Evolutionary conservation across 2,888 invertebrate genomes (phyloP), one percentile per base, ranked within the genome.

Genomic region (Polia nebulosa): DNA sequence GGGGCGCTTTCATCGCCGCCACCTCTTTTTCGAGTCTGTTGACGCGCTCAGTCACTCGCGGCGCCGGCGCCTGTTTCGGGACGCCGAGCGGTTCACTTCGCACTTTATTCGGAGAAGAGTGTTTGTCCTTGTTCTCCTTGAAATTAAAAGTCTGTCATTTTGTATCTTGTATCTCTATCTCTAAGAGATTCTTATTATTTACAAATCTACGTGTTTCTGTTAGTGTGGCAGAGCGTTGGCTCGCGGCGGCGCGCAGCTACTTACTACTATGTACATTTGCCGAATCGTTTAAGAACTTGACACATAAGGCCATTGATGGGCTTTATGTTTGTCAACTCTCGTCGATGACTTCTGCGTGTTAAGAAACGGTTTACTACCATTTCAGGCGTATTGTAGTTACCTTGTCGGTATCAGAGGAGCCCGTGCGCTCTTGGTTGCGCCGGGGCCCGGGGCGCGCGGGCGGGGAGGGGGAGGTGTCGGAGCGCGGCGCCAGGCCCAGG

Each of bases 401-500:
- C 72, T 66, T 77, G 11, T 77, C 73, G 36, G 73, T 36, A 49
- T 74, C 78, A 1, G 41, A 8, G 3, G 61, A 49, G 47, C 13
- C 20, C 47, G 57, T 74, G n/a, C 55, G 65, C 39, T 36, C 25
- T 0, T 2, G 6, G 39, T 20, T 17, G 22, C 44, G 9, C 9
- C 17, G 25, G 17, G n/a, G 27, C 22, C 32, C 39, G 41, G 2
- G 51, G 15, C 17, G 25, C 22, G n/a, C 29, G 34, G 15, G 47
- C 2, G 47, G 0, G 44, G 20, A 9, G n/a, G 20, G 34, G 63
- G 82, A 0, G 77, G 79, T 4, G 1, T 82, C 57, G 1, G 85
- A 82, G 36, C 74, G 72, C 25, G 52, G 59, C 25, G 67, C 22
- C 11, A 91, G 84, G 0, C 92, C 91, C 3, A 90, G 79, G 11